Evolutionary conservation across 2,888 invertebrate genomes (phyloP).

Genomic region (Trissolcus brochymenae): DNA sequence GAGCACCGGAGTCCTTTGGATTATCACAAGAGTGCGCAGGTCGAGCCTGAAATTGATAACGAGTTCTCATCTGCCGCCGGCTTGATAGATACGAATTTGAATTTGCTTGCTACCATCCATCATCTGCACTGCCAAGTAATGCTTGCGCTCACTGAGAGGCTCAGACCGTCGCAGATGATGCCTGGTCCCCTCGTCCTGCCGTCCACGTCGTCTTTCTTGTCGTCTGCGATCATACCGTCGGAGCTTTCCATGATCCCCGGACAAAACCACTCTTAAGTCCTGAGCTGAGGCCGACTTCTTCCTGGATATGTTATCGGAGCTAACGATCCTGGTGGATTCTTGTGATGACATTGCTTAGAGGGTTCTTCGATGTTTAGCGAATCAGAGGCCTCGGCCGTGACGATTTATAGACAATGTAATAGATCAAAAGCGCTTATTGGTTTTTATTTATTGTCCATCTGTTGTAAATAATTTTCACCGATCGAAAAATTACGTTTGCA

Average conservation of each 20-base stretch:
- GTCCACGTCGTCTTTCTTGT: conserved; percentile 49
- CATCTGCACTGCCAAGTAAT: conserved; percentile 75
- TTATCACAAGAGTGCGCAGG: conserved; percentile 28
- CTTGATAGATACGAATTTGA: conserved; percentile 74
- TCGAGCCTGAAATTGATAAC: conserved; percentile 32
- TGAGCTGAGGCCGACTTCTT: not conserved
- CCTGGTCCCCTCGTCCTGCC: conserved; percentile 68
- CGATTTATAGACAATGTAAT: conserved; percentile 23
- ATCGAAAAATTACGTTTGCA: conserved; percentile 29
- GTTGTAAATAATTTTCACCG: conserved; percentile 45
- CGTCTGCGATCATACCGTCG: conserved; percentile 60
- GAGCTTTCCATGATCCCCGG: conserved; percentile 67
- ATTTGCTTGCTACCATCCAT: conserved; percentile 73
- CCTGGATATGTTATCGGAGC: not conserved
- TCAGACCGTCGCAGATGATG: conserved; percentile 68
- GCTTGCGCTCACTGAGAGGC: conserved; percentile 73
- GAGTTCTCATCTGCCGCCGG: conserved; percentile 72
- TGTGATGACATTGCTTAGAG: conserved; percentile 36
- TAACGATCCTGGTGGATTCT: conserved; percentile 2
- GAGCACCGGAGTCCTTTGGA: conserved; percentile 6
- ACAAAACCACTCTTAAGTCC: conserved; percentile 67
- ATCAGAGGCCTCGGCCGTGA: not conserved
- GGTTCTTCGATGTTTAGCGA: conserved; percentile 28
- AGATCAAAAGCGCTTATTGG: conserved; percentile 46
- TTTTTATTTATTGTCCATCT: conserved; percentile 48